Percentiles rank a stretch among this genome's conserved stretches.
Conservation (phyloP, 2,888 invertebrate species). For the Leucozona laternaria region DNA sequence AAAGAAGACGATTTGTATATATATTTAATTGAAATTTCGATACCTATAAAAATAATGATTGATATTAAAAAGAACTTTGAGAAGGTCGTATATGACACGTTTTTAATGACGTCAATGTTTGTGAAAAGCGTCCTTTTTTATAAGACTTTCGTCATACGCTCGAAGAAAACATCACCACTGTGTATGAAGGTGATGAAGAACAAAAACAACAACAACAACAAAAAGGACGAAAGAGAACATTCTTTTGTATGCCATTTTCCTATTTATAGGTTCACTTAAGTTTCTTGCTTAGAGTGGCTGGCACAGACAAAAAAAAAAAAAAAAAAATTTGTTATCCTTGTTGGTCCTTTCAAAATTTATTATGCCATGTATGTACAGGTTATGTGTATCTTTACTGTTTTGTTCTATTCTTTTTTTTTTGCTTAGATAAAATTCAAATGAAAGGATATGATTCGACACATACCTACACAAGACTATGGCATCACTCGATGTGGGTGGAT, state of each 20-base stretch:
- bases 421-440: slow-evolving; percentile 23
- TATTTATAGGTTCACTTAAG: slow-evolving; percentile 61
- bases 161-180: neutral
- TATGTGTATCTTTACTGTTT: slow-evolving; percentile 10
- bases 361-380: slow-evolving; percentile 23
- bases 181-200: neutral
- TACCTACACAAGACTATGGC: slow-evolving; percentile 38
- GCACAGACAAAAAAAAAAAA: slow-evolving; percentile 24
- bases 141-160: neutral
- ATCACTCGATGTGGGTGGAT: slow-evolving; percentile 17
- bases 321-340: slow-evolving; percentile 42
- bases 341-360: slow-evolving; percentile 24
- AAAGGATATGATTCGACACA: slow-evolving; percentile 55
- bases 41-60: too few relatives aligned
- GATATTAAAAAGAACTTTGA: slow-evolving; percentile 18
- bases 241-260: slow-evolving; percentile 40
- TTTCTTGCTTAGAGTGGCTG: neutral
- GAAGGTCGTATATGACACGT: slow-evolving; percentile 49
- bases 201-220: neutral
- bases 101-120: slow-evolving; percentile 63
- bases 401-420: neutral
- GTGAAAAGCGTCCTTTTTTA: slow-evolving; percentile 2
- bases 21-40: slow-evolving; percentile 1
- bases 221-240: slow-evolving; percentile 1
- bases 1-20: neutral